Percentiles rank a stretch among this genome's conserved stretches.
Conservation (phyloP, 2,888 invertebrate species). For the Oegoconia quadripuncta region DNA sequence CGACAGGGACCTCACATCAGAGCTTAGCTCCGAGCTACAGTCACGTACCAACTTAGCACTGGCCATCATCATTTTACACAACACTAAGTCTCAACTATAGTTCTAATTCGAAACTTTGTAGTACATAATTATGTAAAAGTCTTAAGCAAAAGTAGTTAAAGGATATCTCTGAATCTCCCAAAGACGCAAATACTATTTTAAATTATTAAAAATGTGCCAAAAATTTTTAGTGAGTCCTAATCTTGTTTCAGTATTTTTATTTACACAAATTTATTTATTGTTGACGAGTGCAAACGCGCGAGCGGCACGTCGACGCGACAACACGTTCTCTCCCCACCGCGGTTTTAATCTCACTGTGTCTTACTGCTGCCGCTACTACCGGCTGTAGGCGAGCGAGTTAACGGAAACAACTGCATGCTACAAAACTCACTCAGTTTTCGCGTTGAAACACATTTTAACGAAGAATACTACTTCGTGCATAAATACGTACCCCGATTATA, state of each 20-base stretch:
- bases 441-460: too few species aligned
- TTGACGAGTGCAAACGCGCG: constrained; percentile 46
- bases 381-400: constrained; percentile 12
- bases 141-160: too few species aligned
- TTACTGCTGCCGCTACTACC: constrained; percentile 7
- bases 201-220: not conserved
- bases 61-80: constrained; percentile 72
- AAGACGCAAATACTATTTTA: not conserved
- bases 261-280: constrained; percentile 21
- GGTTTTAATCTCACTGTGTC: constrained; percentile 36
- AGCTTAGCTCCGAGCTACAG: constrained; percentile 73
- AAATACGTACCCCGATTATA: too few species aligned
- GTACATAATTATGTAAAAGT: constrained; percentile 11
- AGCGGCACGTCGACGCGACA: constrained; percentile 20
- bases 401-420: constrained; percentile 8
- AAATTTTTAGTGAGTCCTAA: not conserved
- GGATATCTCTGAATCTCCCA: too few species aligned
- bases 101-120: constrained; percentile 13
- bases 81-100: constrained; percentile 11
- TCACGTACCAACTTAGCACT: constrained; percentile 76
- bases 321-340: constrained; percentile 43
- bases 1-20: constrained; percentile 70
- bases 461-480: too few species aligned
- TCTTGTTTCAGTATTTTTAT: constrained; percentile 23
- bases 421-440: constrained; percentile 24